Evolutionary conservation across 37 sponge, comb jelly and placozoan genomes (phyloP).

Genomic region (Axinella damicornis): DNA sequence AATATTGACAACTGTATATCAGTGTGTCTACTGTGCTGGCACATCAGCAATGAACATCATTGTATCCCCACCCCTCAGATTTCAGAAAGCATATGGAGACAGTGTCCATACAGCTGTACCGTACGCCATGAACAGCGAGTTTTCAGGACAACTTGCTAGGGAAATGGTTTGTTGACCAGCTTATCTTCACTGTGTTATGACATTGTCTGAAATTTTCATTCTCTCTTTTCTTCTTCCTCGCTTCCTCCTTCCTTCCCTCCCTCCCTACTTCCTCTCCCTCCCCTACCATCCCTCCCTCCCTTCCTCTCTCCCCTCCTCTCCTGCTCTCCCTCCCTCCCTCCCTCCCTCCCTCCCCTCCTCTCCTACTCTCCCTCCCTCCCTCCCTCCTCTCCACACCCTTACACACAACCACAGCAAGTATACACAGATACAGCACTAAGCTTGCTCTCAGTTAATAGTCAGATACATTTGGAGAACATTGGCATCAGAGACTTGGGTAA

Average conservation of each 20-base stretch:
- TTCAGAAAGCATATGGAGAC: slow-evolving; percentile 27
- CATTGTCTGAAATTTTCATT: too few species aligned
- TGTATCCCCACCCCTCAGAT: slow-evolving; percentile 5
- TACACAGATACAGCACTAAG: slow-evolving; percentile 33
- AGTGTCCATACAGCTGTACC: slow-evolving; percentile 13
- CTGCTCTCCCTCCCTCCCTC: slow-evolving; percentile 1
- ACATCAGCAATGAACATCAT: too few species aligned
- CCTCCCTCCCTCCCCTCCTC: not conserved
- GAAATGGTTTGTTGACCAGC: slow-evolving; percentile 51
- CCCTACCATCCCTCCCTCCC: slow-evolving; percentile 2
- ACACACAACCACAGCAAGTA: not conserved
- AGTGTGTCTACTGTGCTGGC: slow-evolving; percentile 6
- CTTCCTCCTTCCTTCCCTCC: not conserved
- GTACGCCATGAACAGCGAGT: slow-evolving; percentile 47
- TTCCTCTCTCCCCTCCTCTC: slow-evolving; percentile 4
- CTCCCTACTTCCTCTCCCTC: not conserved
- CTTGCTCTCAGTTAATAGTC: not conserved
- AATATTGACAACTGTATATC: not conserved
- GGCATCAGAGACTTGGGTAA: slow-evolving; percentile 43
- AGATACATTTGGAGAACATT: slow-evolving; percentile 29
- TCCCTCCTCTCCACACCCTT: not conserved
- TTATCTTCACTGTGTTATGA: too few species aligned
- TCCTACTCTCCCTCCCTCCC: too few species aligned
- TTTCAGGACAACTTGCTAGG: slow-evolving; percentile 30
- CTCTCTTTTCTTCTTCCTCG: too few species aligned